Base-by-base conservation (phyloP, 2,888 invertebrate genomes). In the Ganaspis brasiliensis region DNA sequence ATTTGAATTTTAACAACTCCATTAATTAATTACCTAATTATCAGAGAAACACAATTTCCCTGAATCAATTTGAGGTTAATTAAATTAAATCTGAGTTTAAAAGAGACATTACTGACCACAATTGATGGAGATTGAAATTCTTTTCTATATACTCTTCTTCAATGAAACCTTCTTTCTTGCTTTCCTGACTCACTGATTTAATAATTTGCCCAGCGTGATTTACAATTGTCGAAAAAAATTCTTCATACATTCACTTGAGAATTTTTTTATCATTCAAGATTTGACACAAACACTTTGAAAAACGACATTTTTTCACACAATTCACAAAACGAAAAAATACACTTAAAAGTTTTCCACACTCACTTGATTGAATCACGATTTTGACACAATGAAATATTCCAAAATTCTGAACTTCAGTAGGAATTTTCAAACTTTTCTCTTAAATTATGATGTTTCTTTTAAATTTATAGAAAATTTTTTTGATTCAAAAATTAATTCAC, bases 111-210 rank as follows among this genome's bases (percentile, higher is more conserved):
- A 67, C 67, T 67, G 19, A 67, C 67, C 67, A 67, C 67, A 26
- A 45, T 73, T 56, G 67, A 63, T 74, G 19, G 10, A 73, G 37
- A 52, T 49, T 55, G 21, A 21, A 37, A 63, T 24, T 16, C 31
- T 10, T 37, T 72, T 63, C 9, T 55, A n/a, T n/a, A n/a, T 40
- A n/a, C 35, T 37, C 40, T 40, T 16, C 0, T 52, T 12, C 63
- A 75, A 78, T 78, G 57, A 75, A 73, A 67, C 19, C 72, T 59
- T 31, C 37, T 57, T 52, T 52, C 52, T 55, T 67, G 37, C 35
- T 19, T 16, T 56, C 40, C n/a, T 16, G 24, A 31, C 56, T 63
- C 49, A 55, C 12, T 56, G 24, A 52, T 37, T 16, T 61, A 10
- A 61, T 61, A 61, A 61, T 37, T 19, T 52, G 52, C 12, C 61